phyloP scores from a whole-genome alignment of 64 coral and sea anemone species.

The Exaiptasia diaphana region DNA sequence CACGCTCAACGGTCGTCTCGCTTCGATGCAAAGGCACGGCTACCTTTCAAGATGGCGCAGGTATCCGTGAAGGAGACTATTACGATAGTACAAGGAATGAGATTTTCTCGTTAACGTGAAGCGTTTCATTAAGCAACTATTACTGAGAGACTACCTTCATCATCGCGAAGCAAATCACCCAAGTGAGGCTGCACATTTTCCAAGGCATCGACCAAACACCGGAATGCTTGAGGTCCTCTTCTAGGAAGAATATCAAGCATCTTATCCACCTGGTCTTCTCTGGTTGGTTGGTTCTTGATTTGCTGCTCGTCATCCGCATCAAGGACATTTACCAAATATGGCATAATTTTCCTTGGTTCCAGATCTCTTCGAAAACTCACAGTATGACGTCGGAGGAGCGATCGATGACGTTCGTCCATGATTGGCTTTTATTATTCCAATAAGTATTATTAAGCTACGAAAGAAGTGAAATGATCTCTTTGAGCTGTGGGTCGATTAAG shows the following conservation, averaged over 20 bases:
- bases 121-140: no score
- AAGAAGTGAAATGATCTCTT: no score
- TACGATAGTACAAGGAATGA: no score
- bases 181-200: constrained; percentile 27
- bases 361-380: constrained; percentile 33
- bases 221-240: constrained; percentile 65
- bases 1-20: no score
- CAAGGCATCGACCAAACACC: constrained; percentile 52
- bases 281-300: constrained; percentile 28
- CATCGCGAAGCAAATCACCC: not conserved
- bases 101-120: no score
- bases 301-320: constrained; percentile 51
- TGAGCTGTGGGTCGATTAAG: no score
- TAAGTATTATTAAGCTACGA: no score
- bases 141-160: not conserved
- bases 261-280: constrained; percentile 35
- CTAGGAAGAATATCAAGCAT: constrained; percentile 61
- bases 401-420: constrained; percentile 65
- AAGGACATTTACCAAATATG: constrained; percentile 31
- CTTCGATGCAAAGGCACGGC: no score
- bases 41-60: no score
- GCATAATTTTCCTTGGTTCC: constrained; percentile 53
- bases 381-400: constrained; percentile 19
- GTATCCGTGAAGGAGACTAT: no score
- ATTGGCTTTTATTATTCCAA: no score